A percentile compares a stretch with the other conserved stretches of the same genome.
Conservation (phyloP, 2,113 vertebrate species). For the Meriones unguiculatus region DNA sequence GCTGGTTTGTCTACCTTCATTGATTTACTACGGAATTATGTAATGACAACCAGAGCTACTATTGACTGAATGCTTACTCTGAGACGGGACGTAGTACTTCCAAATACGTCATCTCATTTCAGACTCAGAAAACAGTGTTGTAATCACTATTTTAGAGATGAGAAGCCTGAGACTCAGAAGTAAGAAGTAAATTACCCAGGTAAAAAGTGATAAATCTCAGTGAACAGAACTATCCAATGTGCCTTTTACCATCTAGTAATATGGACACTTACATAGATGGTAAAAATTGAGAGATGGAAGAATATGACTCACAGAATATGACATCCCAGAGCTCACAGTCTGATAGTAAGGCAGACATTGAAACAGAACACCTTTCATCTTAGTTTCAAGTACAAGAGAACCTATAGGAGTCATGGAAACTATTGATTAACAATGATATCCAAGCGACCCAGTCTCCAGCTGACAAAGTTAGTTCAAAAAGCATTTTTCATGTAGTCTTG, state of each 20-base stretch:
- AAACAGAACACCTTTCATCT: conserved; percentile 38
- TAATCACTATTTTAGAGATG: conserved; percentile 35
- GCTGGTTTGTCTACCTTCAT: not conserved
- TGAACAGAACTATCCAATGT: not conserved
- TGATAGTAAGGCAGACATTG: not conserved
- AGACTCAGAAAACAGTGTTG: conserved; percentile 21
- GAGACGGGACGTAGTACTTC: conserved; percentile 40
- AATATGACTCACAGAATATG: conserved; percentile 30
- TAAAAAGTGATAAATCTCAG: conserved; percentile 12
- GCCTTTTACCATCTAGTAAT: not conserved
- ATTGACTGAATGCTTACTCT: conserved; percentile 41
- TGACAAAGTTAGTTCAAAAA: not conserved
- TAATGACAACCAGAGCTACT: conserved; percentile 37
- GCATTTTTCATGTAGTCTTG: not conserved
- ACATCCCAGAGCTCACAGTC: not conserved
- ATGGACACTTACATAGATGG: not conserved
- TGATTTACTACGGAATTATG: conserved; percentile 21
- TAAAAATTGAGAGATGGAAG: not conserved
- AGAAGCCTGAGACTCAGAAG: conserved; percentile 47
- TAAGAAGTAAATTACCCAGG: not conserved
- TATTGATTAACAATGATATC: conserved; percentile 12
- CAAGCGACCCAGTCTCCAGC: conserved; percentile 13
- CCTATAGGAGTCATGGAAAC: not conserved
- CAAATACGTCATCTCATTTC: conserved; percentile 47
- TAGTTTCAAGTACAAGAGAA: not conserved